Base-by-base conservation (phyloP, 2,113 vertebrate genomes). In the Paradisaea rubra region DNA sequence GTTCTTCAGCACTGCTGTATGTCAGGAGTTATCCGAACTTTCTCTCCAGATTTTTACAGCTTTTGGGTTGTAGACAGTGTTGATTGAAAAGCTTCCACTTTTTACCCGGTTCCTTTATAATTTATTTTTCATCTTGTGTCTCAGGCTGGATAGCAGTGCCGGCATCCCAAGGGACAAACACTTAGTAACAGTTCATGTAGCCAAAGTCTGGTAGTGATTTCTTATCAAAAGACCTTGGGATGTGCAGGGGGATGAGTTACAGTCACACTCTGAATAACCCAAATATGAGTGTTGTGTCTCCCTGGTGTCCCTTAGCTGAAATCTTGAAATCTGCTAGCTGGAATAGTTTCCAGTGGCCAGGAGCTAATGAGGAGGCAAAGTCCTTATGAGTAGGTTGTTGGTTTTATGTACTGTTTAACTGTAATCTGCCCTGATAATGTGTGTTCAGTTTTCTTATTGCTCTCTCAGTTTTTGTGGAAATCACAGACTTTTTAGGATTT, bases 11-110 rank as follows among this genome's bases (percentile, higher is more conserved):
- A 5, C 5, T 71, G 19, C 14, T 56, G 4, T 39, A 3, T 63
- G 16, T 78, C 1, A 0, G 16, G 10, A 69, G 16, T 3, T 33
- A 18, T 4, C 19, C 5, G 6, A 77, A 74, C 37, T 72, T 74
- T 13, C 20, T 57, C 66, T 49, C 6, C 3, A 33, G 4, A 45
- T 33, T 68, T 35, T 17, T 52, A 18, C 28, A 44, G 35, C 21
- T 92, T 87, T 52, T 35, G 11, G 10, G 31, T 88, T 66, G 13
- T 68, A 45, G 60, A 5, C 7, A 35, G 13, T 49, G 54, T 41
- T 17, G 5, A 13, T 59, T 14, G 6, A n/a, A 73, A 90, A 86
- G 3, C 31, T 88, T 66, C 23, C 6, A 27, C 33, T 80, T 59
- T 16, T 45, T 86, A 20, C 10, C 5, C 10, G 7, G 9, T 60